Base-by-base conservation (phyloP, 1,140 invertebrate species). In the Bombyx mori region DNA sequence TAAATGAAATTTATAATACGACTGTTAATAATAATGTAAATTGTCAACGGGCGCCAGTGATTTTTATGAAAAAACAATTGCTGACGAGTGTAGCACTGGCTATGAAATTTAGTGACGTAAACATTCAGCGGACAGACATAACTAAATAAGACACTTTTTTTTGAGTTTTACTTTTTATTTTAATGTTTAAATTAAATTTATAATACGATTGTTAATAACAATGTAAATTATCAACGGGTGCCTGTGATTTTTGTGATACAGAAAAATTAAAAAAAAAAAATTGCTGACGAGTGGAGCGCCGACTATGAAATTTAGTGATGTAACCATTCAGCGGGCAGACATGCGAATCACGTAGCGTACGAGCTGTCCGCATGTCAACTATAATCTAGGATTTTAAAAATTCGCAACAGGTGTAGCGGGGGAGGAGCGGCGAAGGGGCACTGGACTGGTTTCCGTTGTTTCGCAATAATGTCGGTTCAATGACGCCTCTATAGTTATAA, bases 321-420 rank as follows among this genome's bases (percentile, higher is more conserved):
- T 78, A 84, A 82, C 68, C 65, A 57, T 35, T 66, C n/a, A 49
- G 63, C 61, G 57, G 35, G 10, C 47, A 57, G 57, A 49, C 54
- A 86, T 83, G 69, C 75, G 47, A 62, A 73, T 76, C 82, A 82
- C 77, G 80, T 79, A 60, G 64, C 52, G 57, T 68, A 58, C 65
- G 54, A 70, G 60, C 65, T 75, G 66, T 71, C 65, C 73, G 82
- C 77, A 80, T 82, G 78, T 82, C 77, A 79, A 79, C 71, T 81
- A 82, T 85, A 75, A 85, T 85, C 82, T 86, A 86, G 79, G 80
- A 82, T 82, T 84, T 80, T 86, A 79, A 81, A 85, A 79, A 86
- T 84, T 86, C 83, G 77, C 76, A 77, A 76, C 83, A 86, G 79
- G 83, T 84, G 80, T 75, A 60, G 52, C 61, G 60, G 63, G 54